A percentile compares a stretch with the other conserved stretches of the same genome.
Conservation (phyloP, 1,140 invertebrate genomes). For the Geopemphigus sp. region DNA sequence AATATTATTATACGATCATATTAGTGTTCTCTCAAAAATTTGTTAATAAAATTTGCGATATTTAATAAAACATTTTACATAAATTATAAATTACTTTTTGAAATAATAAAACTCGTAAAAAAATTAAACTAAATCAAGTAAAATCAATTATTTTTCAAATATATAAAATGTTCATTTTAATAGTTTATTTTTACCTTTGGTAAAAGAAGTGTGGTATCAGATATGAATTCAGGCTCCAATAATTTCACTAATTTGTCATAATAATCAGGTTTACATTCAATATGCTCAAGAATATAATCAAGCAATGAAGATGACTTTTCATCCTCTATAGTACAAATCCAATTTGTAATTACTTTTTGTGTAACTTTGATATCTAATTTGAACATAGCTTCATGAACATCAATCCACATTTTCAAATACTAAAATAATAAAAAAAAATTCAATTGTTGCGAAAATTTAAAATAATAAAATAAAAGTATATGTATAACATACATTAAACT, state of each 20-base stretch:
- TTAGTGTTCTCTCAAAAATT: too few relatives aligned
- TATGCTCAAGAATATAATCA: conserved; percentile 16
- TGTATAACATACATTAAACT: conserved; percentile 11
- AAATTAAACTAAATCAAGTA: too few relatives aligned
- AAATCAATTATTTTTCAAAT: too few relatives aligned
- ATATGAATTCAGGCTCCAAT: conserved; percentile 19
- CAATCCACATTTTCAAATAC: conserved; percentile 34
- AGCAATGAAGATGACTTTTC: not conserved
- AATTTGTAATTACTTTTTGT: not conserved
- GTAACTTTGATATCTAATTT: conserved; percentile 16
- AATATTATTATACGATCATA: too few relatives aligned
- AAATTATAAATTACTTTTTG: too few relatives aligned
- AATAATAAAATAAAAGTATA: not conserved
- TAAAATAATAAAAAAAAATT: conserved; percentile 1
- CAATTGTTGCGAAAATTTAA: not conserved
- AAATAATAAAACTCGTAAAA: too few relatives aligned
- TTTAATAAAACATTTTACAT: too few relatives aligned
- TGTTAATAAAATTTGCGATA: too few relatives aligned
- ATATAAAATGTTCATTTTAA: too few relatives aligned
- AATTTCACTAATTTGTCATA: conserved; percentile 15
- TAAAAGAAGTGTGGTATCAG: conserved; percentile 15
- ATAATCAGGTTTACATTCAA: conserved; percentile 28
- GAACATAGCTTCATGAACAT: conserved; percentile 36
- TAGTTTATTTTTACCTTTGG: conserved; percentile 30
- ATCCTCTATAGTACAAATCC: not conserved